Evolutionary conservation across 2,113 vertebrate genomes (phyloP).

Genomic region (Progne subis): DNA sequence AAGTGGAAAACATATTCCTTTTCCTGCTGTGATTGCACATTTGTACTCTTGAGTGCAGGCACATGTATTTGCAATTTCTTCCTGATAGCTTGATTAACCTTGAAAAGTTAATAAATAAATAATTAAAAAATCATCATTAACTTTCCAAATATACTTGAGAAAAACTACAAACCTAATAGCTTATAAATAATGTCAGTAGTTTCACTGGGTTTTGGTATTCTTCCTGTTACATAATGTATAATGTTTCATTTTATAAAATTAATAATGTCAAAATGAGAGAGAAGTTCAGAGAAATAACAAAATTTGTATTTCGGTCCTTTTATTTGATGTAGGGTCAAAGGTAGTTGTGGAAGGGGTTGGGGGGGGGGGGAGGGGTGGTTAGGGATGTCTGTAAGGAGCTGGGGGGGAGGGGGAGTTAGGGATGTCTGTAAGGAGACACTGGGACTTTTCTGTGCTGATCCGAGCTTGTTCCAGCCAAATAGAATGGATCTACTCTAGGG

Average conservation of each 20-base stretch:
- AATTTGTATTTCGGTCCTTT: not conserved
- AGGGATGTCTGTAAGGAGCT: not conserved
- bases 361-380: fast-evolving
- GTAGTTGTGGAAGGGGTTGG: fast-evolving
- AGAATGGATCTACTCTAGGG: fast-evolving
- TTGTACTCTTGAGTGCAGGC: conserved; percentile 57
- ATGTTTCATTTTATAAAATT: not conserved
- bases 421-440: not conserved
- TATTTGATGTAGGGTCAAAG: not conserved
- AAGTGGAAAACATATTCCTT: conserved; percentile 68
- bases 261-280: not conserved
- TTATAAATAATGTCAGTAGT: not conserved
- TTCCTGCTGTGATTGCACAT: conserved; percentile 72
- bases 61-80: conserved; percentile 59
- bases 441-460: fast-evolving
- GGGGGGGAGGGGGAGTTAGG: not conserved
- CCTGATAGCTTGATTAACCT: conserved; percentile 69
- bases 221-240: not conserved
- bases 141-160: conserved; percentile 2
- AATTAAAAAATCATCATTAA: not conserved
- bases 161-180: not conserved
- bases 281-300: not conserved
- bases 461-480: not conserved
- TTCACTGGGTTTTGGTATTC: not conserved
- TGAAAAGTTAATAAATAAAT: conserved; percentile 52